Evolutionary conservation across 2,113 vertebrate species (phyloP), one percentile per base, ranked within the genome.

Genomic region (Trochalopteron elliotii): DNA sequence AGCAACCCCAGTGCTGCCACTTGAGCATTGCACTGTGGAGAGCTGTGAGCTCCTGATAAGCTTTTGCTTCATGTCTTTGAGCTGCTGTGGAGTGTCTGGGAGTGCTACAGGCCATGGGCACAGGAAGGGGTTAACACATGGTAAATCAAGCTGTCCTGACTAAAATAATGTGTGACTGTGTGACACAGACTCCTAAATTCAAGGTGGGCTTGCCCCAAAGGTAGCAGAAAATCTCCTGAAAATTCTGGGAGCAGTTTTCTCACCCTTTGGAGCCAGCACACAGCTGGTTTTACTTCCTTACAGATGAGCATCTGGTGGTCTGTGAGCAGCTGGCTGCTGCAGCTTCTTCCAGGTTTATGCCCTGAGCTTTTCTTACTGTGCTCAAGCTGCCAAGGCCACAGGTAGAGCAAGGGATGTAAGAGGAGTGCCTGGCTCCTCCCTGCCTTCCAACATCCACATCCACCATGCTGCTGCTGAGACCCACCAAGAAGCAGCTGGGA

Each of bases 1-100:
- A 95, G 86, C 83, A 88, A 37, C 88, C 76, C 68, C 35, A 15
- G 71, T 31, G 60, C 83, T 89, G 80, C 80, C 82, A 53, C 49
- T 24, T 12, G 79, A 94, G 89, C 93, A 33, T 71, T 64, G 49
- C 63, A 7, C 39, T 22, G 68, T 15, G 45, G 47, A 95, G 63
- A 61, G 93, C 95, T 92, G 71, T 33, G 39, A 33, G 65, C 60
- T 63, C 90, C 81, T 81, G 93, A 90, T 93, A 94, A 97, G 95
- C 90, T 12, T 85, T 69, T 35, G 20, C 61, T 50, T 49, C 52
- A 3, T 42, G 2, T 74, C 14, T 57, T 14, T 18, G 19, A 69
- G 77, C 91, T 76, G 35, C 75, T 39, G 0, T 13, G 47, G n/a
- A 5, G 19, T 9, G 55, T 30, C n/a, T 71, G 37, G 23, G 9